These are phyloP conservation scores for Troides helena DNA, from an alignment of 2,888 invertebrate genomes.

Conservation along the genomic window DNA sequence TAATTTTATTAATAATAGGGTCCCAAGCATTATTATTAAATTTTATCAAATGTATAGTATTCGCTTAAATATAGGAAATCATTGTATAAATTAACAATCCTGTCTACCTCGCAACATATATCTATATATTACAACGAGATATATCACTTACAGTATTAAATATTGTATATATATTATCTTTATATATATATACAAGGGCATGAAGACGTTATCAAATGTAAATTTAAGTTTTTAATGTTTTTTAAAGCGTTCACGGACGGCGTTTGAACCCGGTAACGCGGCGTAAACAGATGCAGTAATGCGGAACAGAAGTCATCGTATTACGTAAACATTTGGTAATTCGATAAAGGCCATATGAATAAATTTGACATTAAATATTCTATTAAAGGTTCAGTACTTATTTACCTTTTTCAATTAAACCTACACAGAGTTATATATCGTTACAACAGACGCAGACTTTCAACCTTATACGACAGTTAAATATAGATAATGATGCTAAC, in stretches of 20 bases:
- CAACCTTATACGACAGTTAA: background rate
- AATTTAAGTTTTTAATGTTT: constrained; percentile 42
- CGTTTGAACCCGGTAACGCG: constrained; percentile 63
- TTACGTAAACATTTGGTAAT: constrained; percentile 49
- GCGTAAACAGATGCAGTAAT: constrained; percentile 51
- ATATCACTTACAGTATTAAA: no score
- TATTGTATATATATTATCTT: background rate
- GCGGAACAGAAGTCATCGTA: constrained; percentile 58
- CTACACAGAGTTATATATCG: background rate
- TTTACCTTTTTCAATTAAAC: background rate
- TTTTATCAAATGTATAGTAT: no score
- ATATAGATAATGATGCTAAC: constrained; percentile 1
- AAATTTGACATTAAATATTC: constrained; percentile 7
- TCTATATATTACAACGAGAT: no score
- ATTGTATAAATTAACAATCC: no score
- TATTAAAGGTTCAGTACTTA: constrained; percentile 10
- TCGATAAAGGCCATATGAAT: constrained; percentile 43
- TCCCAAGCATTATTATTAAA: no score
- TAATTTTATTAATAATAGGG: no score
- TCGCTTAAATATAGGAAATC: no score
- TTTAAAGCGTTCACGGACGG: constrained; percentile 57
- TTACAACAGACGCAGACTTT: background rate
- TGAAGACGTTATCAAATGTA: constrained; percentile 35
- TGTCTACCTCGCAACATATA: no score
- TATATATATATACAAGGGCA: constrained; percentile 33